Conservation (phyloP, 2,797 vertebrate species). For the Melanotaenia nigrans region DNA sequence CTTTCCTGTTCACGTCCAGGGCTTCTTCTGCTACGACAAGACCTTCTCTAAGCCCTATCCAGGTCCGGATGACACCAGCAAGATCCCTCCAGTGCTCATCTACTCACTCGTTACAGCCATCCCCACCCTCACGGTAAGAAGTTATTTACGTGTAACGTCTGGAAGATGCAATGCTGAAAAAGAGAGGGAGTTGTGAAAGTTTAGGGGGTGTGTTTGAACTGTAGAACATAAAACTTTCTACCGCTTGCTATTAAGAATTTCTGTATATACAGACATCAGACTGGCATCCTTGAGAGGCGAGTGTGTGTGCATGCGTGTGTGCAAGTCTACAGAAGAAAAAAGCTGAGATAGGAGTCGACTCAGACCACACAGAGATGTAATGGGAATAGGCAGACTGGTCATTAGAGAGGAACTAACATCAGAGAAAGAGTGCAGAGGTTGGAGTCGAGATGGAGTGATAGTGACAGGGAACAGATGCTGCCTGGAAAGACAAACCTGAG, state of each 20-base stretch:
- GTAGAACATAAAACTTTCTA: not conserved
- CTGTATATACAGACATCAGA: slow-evolving; percentile 46
- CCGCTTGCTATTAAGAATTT: slow-evolving; percentile 30
- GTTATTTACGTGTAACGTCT: slow-evolving; percentile 16
- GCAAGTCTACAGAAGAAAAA: not conserved
- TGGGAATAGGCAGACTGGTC: slow-evolving; percentile 29
- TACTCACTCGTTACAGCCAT: slow-evolving; percentile 89
- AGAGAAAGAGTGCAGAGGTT: slow-evolving; percentile 35
- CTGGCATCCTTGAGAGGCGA: slow-evolving; percentile 38
- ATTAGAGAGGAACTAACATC: slow-evolving; percentile 30
- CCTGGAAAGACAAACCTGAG: slow-evolving; percentile 26
- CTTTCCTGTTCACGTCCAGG: slow-evolving; percentile 90
- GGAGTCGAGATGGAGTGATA: slow-evolving; percentile 29
- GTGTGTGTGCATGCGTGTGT: slow-evolving; percentile 29
- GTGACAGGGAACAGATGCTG: slow-evolving; percentile 54
- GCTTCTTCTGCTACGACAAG: slow-evolving; percentile 93
- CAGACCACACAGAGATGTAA: slow-evolving; percentile 33
- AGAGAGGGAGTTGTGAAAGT: slow-evolving; percentile 33
- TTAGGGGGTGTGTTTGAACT: slow-evolving; percentile 1
- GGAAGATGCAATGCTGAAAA: not conserved
- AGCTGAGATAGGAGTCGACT: slow-evolving; percentile 18
- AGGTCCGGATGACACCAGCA: slow-evolving; percentile 88
- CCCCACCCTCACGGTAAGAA: slow-evolving; percentile 88
- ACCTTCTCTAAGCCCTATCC: slow-evolving; percentile 90
- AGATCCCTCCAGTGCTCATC: slow-evolving; percentile 87